Conservation (phyloP, 2,888 invertebrate genomes). For the Drosophila borealis region DNA sequence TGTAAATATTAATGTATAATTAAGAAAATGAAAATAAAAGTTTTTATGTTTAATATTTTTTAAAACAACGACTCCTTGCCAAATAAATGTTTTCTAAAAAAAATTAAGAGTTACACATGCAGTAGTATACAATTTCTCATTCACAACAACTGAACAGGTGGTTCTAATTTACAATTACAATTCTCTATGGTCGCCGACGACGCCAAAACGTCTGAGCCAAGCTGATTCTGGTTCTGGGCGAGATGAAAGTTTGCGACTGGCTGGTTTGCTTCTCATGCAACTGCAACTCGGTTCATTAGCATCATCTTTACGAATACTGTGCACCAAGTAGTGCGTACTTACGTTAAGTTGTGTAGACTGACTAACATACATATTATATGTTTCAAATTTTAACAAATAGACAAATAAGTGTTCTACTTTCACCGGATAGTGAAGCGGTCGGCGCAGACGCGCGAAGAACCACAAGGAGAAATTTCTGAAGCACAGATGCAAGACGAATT, state of each 20-base stretch:
- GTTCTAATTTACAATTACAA: slow-evolving; percentile 37
- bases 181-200: slow-evolving; percentile 16
- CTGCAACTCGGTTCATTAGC: slow-evolving; percentile 58
- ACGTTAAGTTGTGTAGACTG: slow-evolving; percentile 32
- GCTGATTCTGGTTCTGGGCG: slow-evolving; percentile 28
- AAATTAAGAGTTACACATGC: slow-evolving; percentile 7
- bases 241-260: slow-evolving; percentile 63
- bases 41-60: too few relatives aligned
- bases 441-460: slow-evolving; percentile 6
- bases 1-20: slow-evolving; percentile 7
- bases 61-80: too few relatives aligned
- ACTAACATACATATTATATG: slow-evolving; percentile 48
- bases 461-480: slow-evolving; percentile 19
- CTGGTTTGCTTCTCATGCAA: slow-evolving; percentile 53
- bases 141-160: slow-evolving; percentile 24
- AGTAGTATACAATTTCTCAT: slow-evolving; percentile 20
- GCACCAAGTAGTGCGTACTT: slow-evolving; percentile 23
- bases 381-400: slow-evolving; percentile 60
- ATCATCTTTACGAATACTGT: slow-evolving; percentile 38
- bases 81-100: background rate
- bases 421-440: slow-evolving; percentile 45
- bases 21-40: background rate
- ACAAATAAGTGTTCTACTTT: slow-evolving; percentile 76
- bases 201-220: slow-evolving; percentile 56
- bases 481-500: slow-evolving; percentile 4